Evolutionary conservation across 2,888 invertebrate genomes (phyloP), one percentile per base, ranked within the genome.

Genomic region (Tenthredo notha): DNA sequence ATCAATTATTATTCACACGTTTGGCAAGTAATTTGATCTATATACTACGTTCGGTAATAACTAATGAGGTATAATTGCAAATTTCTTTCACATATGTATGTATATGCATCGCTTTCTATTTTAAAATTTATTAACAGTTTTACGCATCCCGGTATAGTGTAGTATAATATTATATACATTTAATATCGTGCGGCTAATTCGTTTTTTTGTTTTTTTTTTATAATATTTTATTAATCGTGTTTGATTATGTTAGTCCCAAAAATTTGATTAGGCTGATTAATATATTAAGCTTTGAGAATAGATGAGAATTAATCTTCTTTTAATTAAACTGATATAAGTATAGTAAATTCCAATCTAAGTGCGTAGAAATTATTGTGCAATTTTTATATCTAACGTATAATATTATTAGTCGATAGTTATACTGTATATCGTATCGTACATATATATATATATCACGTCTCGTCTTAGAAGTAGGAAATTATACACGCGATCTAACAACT

Each of bases 401-500:
- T 54, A 50, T n/a, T 6, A 5, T 6, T 6, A 7, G 54, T 12
- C 10, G 61, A 61, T 25, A 12, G 10, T 25, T 21, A 21, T 54
- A 61, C 61, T 25, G 58, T 58, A 18, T 29, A 29, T n/a, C 1
- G 29, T 29, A 29, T 2, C 21, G 2, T n/a, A n/a, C n/a, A n/a
- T n/a, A n/a, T n/a, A n/a, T n/a, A n/a, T n/a, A 25, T 61, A 61
- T 25, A 61, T 47, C 61, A 21, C 61, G 25, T 25, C 25, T 21
- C 61, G 70, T 72, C 40, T 10, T 47, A 4, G 5, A 18, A 15
- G 37, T n/a, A 18, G n/a, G 33, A n/a, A 72, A 72, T 72, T 37
- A 72, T 40, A n/a, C 70, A 72, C 40, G 70, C n/a, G 33, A 72
- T 33, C 70, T 40, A n/a, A 37, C 37, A n/a, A 72, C 37, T 33